Percentiles rank a stretch among this genome's conserved stretches.
These are phyloP conservation scores for Drosophila nikananu DNA, from an alignment of 1,140 invertebrate species.

Conservation along the genomic window DNA sequence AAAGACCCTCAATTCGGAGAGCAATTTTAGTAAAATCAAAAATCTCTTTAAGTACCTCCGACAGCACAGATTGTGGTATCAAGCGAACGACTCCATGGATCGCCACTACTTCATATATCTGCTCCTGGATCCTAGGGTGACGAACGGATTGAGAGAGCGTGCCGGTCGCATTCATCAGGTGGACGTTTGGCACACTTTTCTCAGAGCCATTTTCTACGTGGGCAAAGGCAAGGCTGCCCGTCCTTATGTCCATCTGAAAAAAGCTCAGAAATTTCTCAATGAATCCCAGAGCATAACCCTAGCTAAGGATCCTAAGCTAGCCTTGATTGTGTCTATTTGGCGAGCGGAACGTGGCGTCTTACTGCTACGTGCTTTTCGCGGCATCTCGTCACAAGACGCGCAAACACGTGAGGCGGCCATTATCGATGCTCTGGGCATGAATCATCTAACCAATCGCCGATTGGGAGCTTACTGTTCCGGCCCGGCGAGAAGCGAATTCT, in stretches of 20 bases:
- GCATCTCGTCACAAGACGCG: constrained; percentile 95
- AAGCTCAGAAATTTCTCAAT: constrained; percentile 88
- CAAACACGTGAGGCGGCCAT: constrained; percentile 97
- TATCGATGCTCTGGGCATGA: constrained; percentile 94
- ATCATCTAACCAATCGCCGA: constrained; percentile 93
- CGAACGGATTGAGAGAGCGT: constrained; percentile 89
- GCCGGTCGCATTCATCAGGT: constrained; percentile 83
- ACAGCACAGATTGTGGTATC: constrained; percentile 41
- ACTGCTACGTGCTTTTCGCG: constrained; percentile 95
- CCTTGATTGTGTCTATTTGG: constrained; percentile 95
- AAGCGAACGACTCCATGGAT: constrained; percentile 86
- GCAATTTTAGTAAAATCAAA: constrained; percentile 33
- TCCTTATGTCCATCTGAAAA: constrained; percentile 95
- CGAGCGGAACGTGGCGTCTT: constrained; percentile 92
- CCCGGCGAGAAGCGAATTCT: constrained; percentile 88
- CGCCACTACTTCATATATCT: constrained; percentile 95
- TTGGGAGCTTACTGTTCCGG: constrained; percentile 93
- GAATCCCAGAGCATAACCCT: constrained; percentile 18
- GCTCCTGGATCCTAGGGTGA: constrained; percentile 94
- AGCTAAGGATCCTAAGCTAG: constrained; percentile 88
- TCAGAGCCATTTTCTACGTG: constrained; percentile 92
- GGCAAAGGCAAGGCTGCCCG: constrained; percentile 93
- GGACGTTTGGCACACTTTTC: constrained; percentile 88
- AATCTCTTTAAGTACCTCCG: constrained; percentile 22
- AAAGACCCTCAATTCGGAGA: constrained; percentile 50